Conservation (phyloP, 2,113 vertebrate species). For the Shinisaurus crocodilurus region DNA sequence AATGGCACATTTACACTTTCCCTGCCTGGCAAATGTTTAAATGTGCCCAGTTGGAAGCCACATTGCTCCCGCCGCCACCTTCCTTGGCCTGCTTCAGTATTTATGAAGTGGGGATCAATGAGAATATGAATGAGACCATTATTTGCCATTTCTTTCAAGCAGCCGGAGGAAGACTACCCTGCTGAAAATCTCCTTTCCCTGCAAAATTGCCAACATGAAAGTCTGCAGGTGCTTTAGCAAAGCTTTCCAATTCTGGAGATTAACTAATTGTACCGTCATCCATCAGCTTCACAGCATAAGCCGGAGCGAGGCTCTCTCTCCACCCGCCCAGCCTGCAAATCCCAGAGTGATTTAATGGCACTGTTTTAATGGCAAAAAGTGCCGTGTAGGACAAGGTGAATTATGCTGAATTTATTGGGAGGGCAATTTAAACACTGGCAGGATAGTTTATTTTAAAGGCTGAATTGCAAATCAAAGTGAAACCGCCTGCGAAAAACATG, state of each 20-base stretch:
- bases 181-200: slow-evolving; percentile 57
- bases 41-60: slow-evolving; percentile 21
- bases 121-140: slow-evolving; percentile 53
- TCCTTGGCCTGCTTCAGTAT: background rate
- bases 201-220: slow-evolving; percentile 60
- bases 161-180: slow-evolving; percentile 29
- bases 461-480: slow-evolving; percentile 61
- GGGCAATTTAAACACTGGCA: slow-evolving; percentile 63
- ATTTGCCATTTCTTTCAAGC: slow-evolving; percentile 57
- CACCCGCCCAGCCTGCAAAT: background rate
- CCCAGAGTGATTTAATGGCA: slow-evolving; percentile 28
- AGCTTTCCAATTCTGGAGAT: slow-evolving; percentile 56
- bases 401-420: slow-evolving; percentile 69
- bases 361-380: slow-evolving; percentile 49
- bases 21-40: slow-evolving; percentile 43
- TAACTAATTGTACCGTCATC: slow-evolving; percentile 69
- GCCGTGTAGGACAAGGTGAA: slow-evolving; percentile 54
- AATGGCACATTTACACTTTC: too few species aligned
- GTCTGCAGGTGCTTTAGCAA: slow-evolving; percentile 45
- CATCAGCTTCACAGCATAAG: slow-evolving; percentile 49
- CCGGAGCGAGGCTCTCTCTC: slow-evolving; percentile 38
- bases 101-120: slow-evolving; percentile 60
- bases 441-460: slow-evolving; percentile 55
- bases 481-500: background rate
- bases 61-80: too few species aligned